Conservation (phyloP, 1,140 invertebrate species). For the Elymnias hypermnestra region DNA sequence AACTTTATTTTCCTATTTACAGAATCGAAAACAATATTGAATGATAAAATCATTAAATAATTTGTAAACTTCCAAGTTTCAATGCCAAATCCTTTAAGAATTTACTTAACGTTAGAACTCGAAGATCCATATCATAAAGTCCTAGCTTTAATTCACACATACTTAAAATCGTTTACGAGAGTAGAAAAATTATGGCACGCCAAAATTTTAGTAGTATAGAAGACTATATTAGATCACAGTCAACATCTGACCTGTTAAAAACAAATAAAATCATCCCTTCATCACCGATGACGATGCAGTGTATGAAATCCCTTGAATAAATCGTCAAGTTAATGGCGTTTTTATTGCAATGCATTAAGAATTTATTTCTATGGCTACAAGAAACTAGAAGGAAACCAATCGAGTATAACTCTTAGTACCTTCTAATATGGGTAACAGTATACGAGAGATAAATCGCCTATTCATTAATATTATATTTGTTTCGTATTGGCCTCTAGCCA, state of each 20-base stretch:
- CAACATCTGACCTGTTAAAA: too few species aligned
- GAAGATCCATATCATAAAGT: neutral
- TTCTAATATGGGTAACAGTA: neutral
- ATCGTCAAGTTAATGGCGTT: neutral
- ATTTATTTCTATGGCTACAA: neutral
- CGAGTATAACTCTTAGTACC: neutral
- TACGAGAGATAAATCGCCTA: neutral
- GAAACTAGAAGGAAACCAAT: neutral
- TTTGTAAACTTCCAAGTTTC: too few species aligned
- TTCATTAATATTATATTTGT: slow-evolving; percentile 15
- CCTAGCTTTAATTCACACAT: neutral
- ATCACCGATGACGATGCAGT: too few species aligned
- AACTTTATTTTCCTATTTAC: too few species aligned
- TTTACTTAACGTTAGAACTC: too few species aligned
- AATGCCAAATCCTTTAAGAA: too few species aligned
- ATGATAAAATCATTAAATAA: too few species aligned
- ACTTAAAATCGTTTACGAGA: neutral
- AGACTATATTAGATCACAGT: too few species aligned
- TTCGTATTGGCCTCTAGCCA: slow-evolving; percentile 19
- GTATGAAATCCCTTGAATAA: neutral
- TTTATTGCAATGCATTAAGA: slow-evolving; percentile 3
- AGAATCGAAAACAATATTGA: too few species aligned
- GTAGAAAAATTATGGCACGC: too few species aligned
- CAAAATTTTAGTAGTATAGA: too few species aligned
- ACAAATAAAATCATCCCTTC: slow-evolving; percentile 27